These are phyloP conservation scores for Ailuropoda melanoleuca DNA, from an alignment of 2,113 vertebrate species.

Conservation along the genomic window DNA sequence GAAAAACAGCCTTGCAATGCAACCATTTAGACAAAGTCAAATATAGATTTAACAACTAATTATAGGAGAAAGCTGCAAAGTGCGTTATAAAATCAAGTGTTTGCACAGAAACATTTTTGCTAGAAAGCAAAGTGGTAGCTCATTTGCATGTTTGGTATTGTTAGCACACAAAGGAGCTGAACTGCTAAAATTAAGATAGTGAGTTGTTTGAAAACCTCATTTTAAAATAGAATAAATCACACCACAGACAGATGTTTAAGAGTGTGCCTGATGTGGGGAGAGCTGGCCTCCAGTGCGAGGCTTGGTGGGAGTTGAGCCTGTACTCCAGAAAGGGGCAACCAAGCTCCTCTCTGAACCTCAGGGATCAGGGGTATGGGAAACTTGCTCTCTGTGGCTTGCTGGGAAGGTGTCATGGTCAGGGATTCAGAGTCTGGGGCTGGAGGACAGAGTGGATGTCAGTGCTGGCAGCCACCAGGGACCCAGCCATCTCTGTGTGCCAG, in stretches of 20 bases:
- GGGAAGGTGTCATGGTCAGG: neutral
- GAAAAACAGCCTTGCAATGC: conserved; percentile 58
- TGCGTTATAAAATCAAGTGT: conserved; percentile 81
- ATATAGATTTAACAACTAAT: conserved; percentile 81
- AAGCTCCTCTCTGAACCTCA: neutral
- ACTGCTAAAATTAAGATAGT: conserved; percentile 82
- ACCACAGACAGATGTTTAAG: conserved; percentile 74
- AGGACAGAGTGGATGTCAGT: neutral
- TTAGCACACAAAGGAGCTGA: conserved; percentile 82
- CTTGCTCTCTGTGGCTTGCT: neutral
- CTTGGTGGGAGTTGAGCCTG: neutral
- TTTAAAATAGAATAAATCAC: conserved; percentile 81
- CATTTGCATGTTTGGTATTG: conserved; percentile 83
- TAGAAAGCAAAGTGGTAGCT: conserved; percentile 81
- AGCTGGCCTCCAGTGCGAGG: conserved; percentile 4
- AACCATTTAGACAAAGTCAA: conserved; percentile 79
- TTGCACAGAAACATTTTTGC: conserved; percentile 84
- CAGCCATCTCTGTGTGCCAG: neutral
- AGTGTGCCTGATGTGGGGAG: conserved; percentile 34
- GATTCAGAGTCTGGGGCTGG: neutral
- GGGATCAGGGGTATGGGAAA: neutral
- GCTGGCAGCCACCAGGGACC: neutral
- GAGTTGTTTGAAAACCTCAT: conserved; percentile 84
- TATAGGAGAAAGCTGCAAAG: conserved; percentile 79
- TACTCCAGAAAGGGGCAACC: neutral